Evolutionary conservation across 2,113 vertebrate genomes (phyloP), one percentile per base, ranked within the genome.

Genomic region (Cololabis saira): DNA sequence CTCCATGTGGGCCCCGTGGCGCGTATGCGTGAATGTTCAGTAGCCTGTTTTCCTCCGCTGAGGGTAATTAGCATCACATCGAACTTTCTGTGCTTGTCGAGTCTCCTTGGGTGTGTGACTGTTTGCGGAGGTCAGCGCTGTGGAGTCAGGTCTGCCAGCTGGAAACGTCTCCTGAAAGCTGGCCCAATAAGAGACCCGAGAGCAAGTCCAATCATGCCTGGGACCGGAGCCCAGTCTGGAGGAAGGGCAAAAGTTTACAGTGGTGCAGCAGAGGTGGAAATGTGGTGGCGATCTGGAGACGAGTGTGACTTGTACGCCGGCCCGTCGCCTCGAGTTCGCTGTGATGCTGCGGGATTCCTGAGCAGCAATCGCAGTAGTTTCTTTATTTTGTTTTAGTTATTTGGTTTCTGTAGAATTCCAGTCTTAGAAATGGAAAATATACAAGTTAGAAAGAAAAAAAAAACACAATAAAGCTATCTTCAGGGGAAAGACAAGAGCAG

Each of bases 51-150:
- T 81, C 82, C 67, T 58, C 81, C 19, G 10, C 62, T 27, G 76
- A 78, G 45, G 54, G 73, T 86, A 87, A 85, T 73, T 62, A 85
- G 77, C 19, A n/a, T 65, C 59, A 22, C 64, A 47, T 57, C 68
- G 51, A 81, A 67, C 81, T 73, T 84, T 73, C 45, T 56, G 47
- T 6, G 48, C 57, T 65, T 61, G 51, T 71, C 54, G 74, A 71
- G 67, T 70, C 50, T 82, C 63, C 53, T 80, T 60, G 33, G 76
- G 64, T 76, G 51, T 67, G 71, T 8, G 60, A 21, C 67, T 70
- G 61, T 61, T 76, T 49, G 27, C 59, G 56, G 81, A 82, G 74
- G 78, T 91, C 83, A 68, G 27, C 43, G 9, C 45, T 18, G 17
- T 37, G 33, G 10, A 37, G 33, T 37, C 33, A 9, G 12, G 44